Evolutionary conservation across 2,888 invertebrate genomes (phyloP).

Genomic region (Oscheius sp.): DNA sequence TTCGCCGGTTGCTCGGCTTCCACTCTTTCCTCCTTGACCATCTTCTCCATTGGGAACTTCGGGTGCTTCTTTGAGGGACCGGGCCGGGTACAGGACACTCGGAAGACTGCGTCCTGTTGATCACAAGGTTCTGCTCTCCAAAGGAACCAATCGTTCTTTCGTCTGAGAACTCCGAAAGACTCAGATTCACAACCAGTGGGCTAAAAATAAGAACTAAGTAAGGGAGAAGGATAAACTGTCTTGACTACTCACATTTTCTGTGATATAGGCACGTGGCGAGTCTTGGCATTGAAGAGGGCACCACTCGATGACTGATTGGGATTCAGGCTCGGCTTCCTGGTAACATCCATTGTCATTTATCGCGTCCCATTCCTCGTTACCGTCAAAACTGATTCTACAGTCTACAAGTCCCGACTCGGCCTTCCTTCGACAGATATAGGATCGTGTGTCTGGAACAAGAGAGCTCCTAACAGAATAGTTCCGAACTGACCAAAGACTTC

Average conservation of each 20-base stretch:
- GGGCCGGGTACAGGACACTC: conserved; percentile 26
- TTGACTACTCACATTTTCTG: conserved; percentile 24
- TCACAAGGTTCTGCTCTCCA: conserved; percentile 37
- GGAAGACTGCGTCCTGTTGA: conserved; percentile 33
- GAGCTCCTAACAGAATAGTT: not conserved
- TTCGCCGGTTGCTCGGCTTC: not conserved
- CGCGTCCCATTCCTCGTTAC: conserved; percentile 39
- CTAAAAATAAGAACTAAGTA: conserved; percentile 3
- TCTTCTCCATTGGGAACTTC: conserved; percentile 30
- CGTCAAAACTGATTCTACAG: conserved; percentile 32
- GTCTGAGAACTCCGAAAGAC: conserved; percentile 26
- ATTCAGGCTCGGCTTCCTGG: conserved; percentile 19
- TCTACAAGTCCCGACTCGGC: conserved; percentile 10
- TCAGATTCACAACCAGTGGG: conserved; percentile 20
- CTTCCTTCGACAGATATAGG: conserved; percentile 17
- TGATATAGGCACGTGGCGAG: conserved; percentile 22
- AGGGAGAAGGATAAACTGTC: not conserved
- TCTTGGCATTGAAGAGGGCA: conserved; percentile 39
- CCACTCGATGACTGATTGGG: conserved; percentile 28
- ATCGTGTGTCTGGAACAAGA: conserved; percentile 7
- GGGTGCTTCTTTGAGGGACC: conserved; percentile 23
- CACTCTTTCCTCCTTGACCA: not conserved
- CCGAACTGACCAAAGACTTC: conserved; percentile 20
- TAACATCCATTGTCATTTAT: conserved; percentile 39
- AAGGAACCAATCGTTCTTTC: conserved; percentile 37